phyloP scores from a whole-genome alignment of 1,140 invertebrate genomes.

The Papilio polytes region DNA sequence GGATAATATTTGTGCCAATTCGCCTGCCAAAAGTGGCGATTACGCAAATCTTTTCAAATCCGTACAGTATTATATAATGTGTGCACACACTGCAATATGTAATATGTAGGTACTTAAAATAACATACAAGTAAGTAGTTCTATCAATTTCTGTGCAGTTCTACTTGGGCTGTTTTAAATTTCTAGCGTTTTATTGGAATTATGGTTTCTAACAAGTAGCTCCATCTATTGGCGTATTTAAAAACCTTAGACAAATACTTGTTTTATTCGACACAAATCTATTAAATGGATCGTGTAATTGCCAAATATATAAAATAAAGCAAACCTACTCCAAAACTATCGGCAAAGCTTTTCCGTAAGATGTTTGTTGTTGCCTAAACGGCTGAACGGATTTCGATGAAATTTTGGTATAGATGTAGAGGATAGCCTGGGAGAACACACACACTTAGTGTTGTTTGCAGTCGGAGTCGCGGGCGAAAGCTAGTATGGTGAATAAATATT shows the following conservation, averaged over 20 bases:
- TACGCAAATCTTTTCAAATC: neutral
- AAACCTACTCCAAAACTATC: neutral
- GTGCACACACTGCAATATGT: neutral
- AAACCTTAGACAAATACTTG: neutral
- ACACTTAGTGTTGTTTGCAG: no score
- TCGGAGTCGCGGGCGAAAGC: no score
- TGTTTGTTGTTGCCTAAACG: no score
- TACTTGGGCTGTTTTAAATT: neutral
- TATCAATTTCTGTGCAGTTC: neutral
- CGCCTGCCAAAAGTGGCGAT: neutral
- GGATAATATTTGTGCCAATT: slow-evolving; percentile 9
- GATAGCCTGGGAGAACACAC: no score
- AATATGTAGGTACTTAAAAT: neutral
- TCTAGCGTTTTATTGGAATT: neutral
- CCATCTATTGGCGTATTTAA: neutral
- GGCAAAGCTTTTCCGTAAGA: no score
- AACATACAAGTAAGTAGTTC: no score
- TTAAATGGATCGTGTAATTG: neutral
- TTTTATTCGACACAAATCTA: neutral
- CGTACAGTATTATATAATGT: neutral
- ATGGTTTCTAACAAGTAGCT: neutral
- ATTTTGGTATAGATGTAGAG: no score
- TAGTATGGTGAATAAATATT: no score
- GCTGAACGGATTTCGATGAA: no score
- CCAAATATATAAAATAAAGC: neutral